Evolutionary conservation across 1,140 invertebrate genomes (phyloP), one percentile per base, ranked within the genome.

Genomic region (Phenacoccus solenopsis): DNA sequence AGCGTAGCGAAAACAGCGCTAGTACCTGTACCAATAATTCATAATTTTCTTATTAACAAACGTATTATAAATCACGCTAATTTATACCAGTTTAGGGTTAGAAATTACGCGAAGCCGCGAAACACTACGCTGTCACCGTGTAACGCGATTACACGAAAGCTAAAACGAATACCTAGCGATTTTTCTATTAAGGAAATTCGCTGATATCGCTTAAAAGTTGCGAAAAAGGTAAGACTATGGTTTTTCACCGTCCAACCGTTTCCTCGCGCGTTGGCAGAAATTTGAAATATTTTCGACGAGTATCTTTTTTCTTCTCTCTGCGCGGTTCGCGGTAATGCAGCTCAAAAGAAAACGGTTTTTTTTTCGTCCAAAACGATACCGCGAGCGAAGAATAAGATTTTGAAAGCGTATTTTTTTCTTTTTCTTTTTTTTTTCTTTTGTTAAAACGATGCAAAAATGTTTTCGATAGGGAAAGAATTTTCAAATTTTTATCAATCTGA

Each of bases 21-120:
- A n/a, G n/a, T n/a, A n/a, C n/a, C n/a, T n/a, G n/a, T n/a, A n/a
- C 13, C 20, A 49, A 49, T 49, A 49, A 49, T 49, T 49, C 38
- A 49, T 49, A 49, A 49, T 49, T n/a, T 49, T 49, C 38, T 49
- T 49, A 49, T 49, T 49, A 49, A 49, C 38, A 49, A 49, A n/a
- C 38, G 38, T 49, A n/a, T n/a, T n/a, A 16, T 49, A 49, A 49
- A 49, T 49, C 38, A 49, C 38, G 38, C 13, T 49, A 49, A 49
- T 49, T 49, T 49, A 49, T 49, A 49, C 38, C 38, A 16, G 38
- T 49, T 49, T 16, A 49, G 12, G 38, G 38, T 49, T 49, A 49
- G 38, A 49, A n/a, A 49, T 49, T 49, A n/a, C n/a, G n/a, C n/a
- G n/a, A n/a, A n/a, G n/a, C n/a, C n/a, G n/a, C n/a, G n/a, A n/a